These are phyloP conservation scores for Manis pentadactyla DNA, from an alignment of 2,797 vertebrate genomes.

Conservation along the genomic window DNA sequence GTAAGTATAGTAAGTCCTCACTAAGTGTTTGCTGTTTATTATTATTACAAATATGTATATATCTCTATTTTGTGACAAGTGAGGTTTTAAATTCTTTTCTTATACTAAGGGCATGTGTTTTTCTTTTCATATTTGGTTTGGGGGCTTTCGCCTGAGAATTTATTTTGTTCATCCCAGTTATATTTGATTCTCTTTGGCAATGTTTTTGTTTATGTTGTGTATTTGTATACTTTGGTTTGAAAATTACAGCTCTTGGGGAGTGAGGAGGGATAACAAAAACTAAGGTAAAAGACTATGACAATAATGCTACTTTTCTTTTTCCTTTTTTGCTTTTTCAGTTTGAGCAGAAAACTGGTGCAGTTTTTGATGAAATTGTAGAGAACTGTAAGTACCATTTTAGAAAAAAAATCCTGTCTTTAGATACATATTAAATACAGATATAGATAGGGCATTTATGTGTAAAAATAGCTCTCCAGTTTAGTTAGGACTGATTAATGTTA, in stretches of 20 bases:
- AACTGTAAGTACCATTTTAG: constrained; percentile 88
- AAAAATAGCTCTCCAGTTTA: neutral
- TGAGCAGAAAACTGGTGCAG: constrained; percentile 88
- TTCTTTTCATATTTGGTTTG: constrained; percentile 29
- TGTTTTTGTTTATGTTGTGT: neutral
- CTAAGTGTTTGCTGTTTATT: neutral
- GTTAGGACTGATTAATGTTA: neutral
- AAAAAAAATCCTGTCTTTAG: constrained; percentile 41
- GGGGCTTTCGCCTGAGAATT: neutral
- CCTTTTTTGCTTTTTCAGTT: constrained; percentile 84
- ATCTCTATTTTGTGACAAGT: neutral
- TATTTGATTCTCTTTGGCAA: neutral
- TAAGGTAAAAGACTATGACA: constrained; percentile 69
- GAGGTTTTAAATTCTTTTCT: neutral
- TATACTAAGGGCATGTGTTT: neutral
- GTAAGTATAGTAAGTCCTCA: neutral
- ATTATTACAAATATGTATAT: neutral
- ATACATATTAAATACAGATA: constrained; percentile 31
- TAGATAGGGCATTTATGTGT: neutral
- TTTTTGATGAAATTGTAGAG: constrained; percentile 88
- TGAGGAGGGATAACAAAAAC: neutral
- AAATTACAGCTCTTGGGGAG: neutral
- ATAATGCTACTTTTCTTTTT: constrained; percentile 69
- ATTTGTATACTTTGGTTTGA: constrained; percentile 26
- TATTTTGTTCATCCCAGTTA: constrained; percentile 9